phyloP scores from a whole-genome alignment of 2,888 invertebrate genomes.

The Zele albiditarsus region DNA sequence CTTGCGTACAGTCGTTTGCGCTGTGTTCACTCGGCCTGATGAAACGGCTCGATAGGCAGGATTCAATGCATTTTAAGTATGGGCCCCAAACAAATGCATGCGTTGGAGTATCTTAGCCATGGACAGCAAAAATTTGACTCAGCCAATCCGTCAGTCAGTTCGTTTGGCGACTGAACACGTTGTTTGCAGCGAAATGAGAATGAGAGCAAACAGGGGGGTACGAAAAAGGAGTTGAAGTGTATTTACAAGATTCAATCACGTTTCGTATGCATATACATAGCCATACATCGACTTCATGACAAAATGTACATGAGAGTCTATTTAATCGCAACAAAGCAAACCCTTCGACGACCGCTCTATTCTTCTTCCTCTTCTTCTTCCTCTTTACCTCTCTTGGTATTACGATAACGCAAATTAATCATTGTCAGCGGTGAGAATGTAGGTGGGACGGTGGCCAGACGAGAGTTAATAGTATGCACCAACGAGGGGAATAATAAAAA shows the following conservation, averaged over 20 bases:
- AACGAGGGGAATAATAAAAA: neutral
- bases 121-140: neutral
- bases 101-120: slow-evolving; percentile 20
- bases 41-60: slow-evolving; percentile 64
- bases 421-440: slow-evolving; percentile 7
- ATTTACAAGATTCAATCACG: slow-evolving; percentile 26
- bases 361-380: neutral
- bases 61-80: slow-evolving; percentile 71
- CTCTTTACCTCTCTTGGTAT: neutral
- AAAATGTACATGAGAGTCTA: neutral
- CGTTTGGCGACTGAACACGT: neutral
- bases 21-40: slow-evolving; percentile 55
- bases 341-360: too few relatives aligned
- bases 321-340: neutral
- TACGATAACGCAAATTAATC: slow-evolving; percentile 21
- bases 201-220: neutral
- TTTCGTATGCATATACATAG: neutral
- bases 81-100: neutral
- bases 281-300: neutral
- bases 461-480: slow-evolving; percentile 11
- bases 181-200: neutral
- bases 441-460: neutral
- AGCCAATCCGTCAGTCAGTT: slow-evolving; percentile 15
- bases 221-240: neutral
- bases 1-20: slow-evolving; percentile 16